These are phyloP conservation scores for Microtus montanus DNA, from an alignment of 2,113 vertebrate species.

Conservation along the genomic window DNA sequence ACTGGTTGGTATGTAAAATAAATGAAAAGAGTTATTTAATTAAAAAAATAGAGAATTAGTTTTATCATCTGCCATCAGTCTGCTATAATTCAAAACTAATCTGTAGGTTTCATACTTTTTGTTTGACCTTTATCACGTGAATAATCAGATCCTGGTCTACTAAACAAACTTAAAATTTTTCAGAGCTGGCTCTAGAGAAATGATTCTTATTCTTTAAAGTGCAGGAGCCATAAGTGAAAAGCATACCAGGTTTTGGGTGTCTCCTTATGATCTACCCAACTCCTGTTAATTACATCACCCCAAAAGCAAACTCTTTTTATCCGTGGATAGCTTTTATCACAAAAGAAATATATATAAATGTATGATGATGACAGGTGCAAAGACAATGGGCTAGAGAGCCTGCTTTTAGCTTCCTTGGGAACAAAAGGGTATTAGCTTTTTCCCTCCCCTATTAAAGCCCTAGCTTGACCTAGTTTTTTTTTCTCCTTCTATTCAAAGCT, in stretches of 20 bases:
- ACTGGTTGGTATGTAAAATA: too few species aligned
- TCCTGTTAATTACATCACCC: slow-evolving; percentile 18
- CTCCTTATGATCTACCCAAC: neutral
- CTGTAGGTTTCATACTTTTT: slow-evolving; percentile 5
- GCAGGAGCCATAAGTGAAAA: neutral
- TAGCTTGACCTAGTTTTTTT: slow-evolving; percentile 56
- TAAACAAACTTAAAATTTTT: slow-evolving; percentile 24
- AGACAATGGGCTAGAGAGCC: slow-evolving; percentile 60
- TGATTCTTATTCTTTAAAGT: neutral
- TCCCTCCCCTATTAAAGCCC: slow-evolving; percentile 52
- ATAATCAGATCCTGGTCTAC: neutral
- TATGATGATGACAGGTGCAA: slow-evolving; percentile 42
- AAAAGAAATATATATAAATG: neutral
- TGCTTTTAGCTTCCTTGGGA: slow-evolving; percentile 59
- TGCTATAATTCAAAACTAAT: slow-evolving; percentile 12
- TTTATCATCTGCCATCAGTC: neutral
- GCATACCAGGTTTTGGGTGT: neutral
- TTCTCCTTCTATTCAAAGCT: slow-evolving; percentile 68
- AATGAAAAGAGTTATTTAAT: too few species aligned
- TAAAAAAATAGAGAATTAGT: neutral
- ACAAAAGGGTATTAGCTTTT: slow-evolving; percentile 68
- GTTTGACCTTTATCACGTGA: neutral
- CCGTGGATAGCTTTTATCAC: slow-evolving; percentile 33
- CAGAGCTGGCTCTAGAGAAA: slow-evolving; percentile 1
- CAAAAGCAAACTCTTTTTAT: slow-evolving; percentile 48